These are phyloP conservation scores for Ophiodon elongatus DNA, from an alignment of 2,113 vertebrate genomes.

Conservation along the genomic window DNA sequence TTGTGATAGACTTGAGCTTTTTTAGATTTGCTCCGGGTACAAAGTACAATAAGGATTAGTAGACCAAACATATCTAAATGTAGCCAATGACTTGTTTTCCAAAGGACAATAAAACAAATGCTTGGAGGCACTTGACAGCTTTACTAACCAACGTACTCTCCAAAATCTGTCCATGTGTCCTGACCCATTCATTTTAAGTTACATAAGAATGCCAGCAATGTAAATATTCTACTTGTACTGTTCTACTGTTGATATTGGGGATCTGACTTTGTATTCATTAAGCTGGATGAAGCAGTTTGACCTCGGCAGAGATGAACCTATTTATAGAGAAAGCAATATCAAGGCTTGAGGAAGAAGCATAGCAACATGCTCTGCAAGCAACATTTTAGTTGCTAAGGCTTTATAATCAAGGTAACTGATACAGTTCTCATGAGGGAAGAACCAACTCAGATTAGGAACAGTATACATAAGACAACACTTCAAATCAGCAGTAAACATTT, in stretches of 20 bases:
- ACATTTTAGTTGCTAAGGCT: conserved; percentile 73
- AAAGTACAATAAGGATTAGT: neutral
- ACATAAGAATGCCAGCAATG: conserved; percentile 26
- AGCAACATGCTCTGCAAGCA: conserved; percentile 65
- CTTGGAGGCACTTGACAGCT: neutral
- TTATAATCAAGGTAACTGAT: conserved; percentile 57
- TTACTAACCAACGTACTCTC: neutral
- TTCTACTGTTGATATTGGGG: conserved; percentile 23
- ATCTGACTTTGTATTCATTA: conserved; percentile 43
- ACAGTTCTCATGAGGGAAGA: conserved; percentile 30
- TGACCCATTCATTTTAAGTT: neutral
- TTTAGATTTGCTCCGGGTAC: neutral
- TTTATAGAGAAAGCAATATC: conserved; percentile 66
- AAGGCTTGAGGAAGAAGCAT: conserved; percentile 58
- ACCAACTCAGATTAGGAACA: conserved; percentile 48
- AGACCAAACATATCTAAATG: neutral
- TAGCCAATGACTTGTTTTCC: neutral
- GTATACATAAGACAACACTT: conserved; percentile 30
- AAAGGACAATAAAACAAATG: neutral
- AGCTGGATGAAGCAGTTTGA: conserved; percentile 58
- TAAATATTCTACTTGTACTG: conserved; percentile 41
- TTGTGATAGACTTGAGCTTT: neutral
- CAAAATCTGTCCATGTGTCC: neutral
- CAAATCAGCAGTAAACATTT: conserved; percentile 28
- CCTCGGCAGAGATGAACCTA: conserved; percentile 57